These are phyloP conservation scores for Bombylius discolor DNA, from an alignment of 2,888 invertebrate genomes.

Conservation along the genomic window DNA sequence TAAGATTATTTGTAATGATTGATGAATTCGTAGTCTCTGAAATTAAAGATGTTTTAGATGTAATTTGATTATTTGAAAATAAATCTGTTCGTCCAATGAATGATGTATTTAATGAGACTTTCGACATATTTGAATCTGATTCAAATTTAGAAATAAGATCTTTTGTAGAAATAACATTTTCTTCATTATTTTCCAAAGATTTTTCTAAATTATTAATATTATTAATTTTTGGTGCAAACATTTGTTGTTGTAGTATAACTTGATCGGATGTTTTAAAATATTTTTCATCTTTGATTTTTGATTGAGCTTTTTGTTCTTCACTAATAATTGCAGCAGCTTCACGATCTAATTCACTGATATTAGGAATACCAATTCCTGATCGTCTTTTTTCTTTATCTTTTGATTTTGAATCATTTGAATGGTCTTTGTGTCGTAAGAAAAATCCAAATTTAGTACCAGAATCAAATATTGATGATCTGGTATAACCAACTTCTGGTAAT, in stretches of 20 bases:
- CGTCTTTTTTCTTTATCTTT: constrained; percentile 39
- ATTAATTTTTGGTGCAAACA: constrained; percentile 8
- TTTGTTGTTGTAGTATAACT: constrained; percentile 11
- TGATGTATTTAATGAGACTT: constrained; percentile 12
- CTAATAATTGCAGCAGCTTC: constrained; percentile 56
- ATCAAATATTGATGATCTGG: constrained; percentile 41
- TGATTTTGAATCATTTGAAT: constrained; percentile 9
- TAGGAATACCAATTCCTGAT: constrained; percentile 50
- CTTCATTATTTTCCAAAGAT: constrained; percentile 2
- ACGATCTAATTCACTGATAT: constrained; percentile 65
- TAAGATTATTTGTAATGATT: too few species aligned
- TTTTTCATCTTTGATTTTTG: constrained; percentile 23
- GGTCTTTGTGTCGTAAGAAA: constrained; percentile 16
- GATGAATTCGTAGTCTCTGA: too few species aligned
- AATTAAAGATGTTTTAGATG: neutral
- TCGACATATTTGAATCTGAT: constrained; percentile 7
- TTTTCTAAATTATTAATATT: neutral
- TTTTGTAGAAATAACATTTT: constrained; percentile 33
- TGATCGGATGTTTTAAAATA: constrained; percentile 20
- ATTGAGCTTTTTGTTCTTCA: constrained; percentile 17
- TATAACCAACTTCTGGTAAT: constrained; percentile 42
- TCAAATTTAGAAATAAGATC: constrained; percentile 51
- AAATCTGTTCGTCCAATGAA: constrained; percentile 11
- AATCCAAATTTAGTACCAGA: constrained; percentile 17
- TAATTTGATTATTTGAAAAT: neutral